Evolutionary conservation across 2,797 vertebrate genomes (phyloP), one percentile per base, ranked within the genome.

Genomic region (Phalloptychus januarius): DNA sequence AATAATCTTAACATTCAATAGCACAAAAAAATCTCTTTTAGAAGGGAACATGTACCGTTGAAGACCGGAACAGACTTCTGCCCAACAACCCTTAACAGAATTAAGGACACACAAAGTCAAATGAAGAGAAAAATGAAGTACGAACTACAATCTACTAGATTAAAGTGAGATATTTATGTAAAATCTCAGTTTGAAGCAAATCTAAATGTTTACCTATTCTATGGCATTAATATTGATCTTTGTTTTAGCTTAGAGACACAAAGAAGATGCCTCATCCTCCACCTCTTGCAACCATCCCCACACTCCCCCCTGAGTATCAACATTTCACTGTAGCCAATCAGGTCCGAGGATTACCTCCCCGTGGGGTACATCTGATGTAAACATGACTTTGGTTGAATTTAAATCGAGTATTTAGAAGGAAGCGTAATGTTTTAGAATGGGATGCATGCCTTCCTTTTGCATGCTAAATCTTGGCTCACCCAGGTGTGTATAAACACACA

Each of bases 321-420:
- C 74, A 54, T 72, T 85, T 46, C 44, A 12, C 85, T 83, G 80
- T 40, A 83, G 50, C 82, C 90, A 87, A 74, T 90, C 84, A 58
- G 67, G 80, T 86, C 31, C 45, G 71, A 71, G 82, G 80, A 88
- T 90, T 83, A 84, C 85, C 77, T 7, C 54, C 83, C 84, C 71
- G 69, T 76, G 86, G 83, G 86, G 74, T 73, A 67, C 80, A 61
- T 87, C 40, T 83, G 81, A 91, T 89, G 81, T 83, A 85, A 93
- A 91, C 83, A 81, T 50, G 70, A 36, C 74, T 74, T 78, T 85
- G 74, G 76, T 65, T 91, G 85, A 87, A 90, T 93, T 89, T 86
- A 91, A 87, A 94, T 91, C 20, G 74, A 75, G 74, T 89, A 72
- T 89, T 94, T 87, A 84, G 77, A 80, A 45, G 72, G 54, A 80